Percentiles rank a stretch among this genome's conserved stretches.
phyloP scores from a whole-genome alignment of 2,888 invertebrate genomes.

The Omphaloscelis lunosa region DNA sequence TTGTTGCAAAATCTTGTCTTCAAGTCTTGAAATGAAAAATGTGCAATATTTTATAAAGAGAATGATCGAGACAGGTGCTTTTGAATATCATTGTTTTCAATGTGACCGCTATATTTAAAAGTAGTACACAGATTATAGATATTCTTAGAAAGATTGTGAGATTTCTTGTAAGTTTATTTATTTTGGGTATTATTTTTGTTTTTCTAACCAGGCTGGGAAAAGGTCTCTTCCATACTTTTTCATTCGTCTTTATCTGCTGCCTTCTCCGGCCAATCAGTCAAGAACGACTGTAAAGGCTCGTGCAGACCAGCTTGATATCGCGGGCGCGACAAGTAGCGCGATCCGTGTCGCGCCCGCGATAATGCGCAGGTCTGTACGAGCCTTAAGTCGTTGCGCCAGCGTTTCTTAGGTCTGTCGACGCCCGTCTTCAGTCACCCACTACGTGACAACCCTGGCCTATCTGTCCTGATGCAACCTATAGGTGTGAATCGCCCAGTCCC shows the following conservation, averaged over 20 bases:
- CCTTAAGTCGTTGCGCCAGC: too few species aligned
- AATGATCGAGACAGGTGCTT: slow-evolving; percentile 50
- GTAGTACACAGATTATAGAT: neutral
- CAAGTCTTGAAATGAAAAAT: slow-evolving; percentile 12
- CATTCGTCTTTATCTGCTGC: neutral
- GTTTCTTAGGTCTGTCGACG: too few species aligned
- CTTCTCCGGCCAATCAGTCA: neutral
- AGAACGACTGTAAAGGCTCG: neutral
- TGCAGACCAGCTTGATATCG: too few species aligned
- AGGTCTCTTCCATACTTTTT: neutral
- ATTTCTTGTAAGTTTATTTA: neutral
- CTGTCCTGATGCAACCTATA: too few species aligned
- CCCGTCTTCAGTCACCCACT: too few species aligned
- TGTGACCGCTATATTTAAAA: slow-evolving; percentile 37
- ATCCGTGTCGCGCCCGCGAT: too few species aligned
- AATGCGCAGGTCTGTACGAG: too few species aligned
- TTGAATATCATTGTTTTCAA: slow-evolving; percentile 39
- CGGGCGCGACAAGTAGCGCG: too few species aligned
- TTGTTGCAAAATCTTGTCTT: slow-evolving; percentile 30
- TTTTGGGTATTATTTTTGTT: neutral
- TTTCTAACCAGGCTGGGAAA: neutral
- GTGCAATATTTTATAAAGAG: slow-evolving; percentile 36
- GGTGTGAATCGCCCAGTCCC: too few species aligned
- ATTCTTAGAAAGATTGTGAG: neutral
- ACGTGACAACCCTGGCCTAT: too few species aligned